Evolutionary conservation across 2,888 invertebrate species (phyloP).

Genomic region (Oeneis ivallda): DNA sequence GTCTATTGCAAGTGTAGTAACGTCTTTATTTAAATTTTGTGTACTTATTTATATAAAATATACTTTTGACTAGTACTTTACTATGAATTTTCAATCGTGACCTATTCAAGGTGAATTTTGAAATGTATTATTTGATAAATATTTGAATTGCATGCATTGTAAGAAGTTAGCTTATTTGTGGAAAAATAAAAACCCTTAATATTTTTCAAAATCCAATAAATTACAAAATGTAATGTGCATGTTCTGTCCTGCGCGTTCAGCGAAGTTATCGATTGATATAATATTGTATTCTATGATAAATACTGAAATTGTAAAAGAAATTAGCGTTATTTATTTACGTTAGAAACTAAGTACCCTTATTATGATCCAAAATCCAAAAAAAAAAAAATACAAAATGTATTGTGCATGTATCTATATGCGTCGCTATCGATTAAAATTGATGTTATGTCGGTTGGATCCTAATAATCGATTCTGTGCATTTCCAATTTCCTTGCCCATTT

Average conservation of each 20-base stretch:
- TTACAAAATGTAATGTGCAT: not conserved
- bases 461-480: constrained; percentile 12
- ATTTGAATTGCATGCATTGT: constrained; percentile 11
- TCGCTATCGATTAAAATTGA: not conserved
- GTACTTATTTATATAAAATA: constrained; percentile 37
- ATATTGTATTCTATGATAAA: too few relatives aligned
- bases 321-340: too few relatives aligned
- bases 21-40: constrained; percentile 26
- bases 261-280: too few relatives aligned
- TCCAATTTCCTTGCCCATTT: constrained; percentile 26
- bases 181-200: not conserved
- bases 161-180: not conserved
- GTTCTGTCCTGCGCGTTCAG: too few relatives aligned
- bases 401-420: not conserved
- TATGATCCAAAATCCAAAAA: not conserved
- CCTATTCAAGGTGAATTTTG: constrained; percentile 17
- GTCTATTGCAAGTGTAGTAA: constrained; percentile 15
- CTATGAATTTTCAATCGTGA: constrained; percentile 33
- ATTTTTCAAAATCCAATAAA: constrained; percentile 3
- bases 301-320: too few relatives aligned
- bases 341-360: too few relatives aligned
- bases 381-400: constrained; percentile 1
- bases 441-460: too few relatives aligned
- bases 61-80: constrained; percentile 26
- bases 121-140: constrained; percentile 6